Conservation (phyloP, 2,888 invertebrate species). For the Arrhopalites spinosus region DNA sequence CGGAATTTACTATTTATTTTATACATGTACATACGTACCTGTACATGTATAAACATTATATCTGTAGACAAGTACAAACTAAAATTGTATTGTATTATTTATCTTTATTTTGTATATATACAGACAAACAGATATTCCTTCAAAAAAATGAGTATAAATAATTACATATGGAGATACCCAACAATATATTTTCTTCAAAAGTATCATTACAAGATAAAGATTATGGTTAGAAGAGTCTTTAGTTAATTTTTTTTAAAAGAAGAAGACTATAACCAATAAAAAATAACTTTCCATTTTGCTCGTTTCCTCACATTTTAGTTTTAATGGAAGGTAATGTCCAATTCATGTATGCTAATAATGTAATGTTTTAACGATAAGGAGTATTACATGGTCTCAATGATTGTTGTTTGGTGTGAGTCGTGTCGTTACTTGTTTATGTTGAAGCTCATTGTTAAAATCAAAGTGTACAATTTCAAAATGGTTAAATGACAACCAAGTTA, state of each 20-base stretch:
- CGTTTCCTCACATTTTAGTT: neutral
- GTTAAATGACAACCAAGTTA: too few species aligned
- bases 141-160: too few species aligned
- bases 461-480: neutral
- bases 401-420: neutral
- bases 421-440: neutral
- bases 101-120: neutral
- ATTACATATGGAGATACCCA: too few species aligned
- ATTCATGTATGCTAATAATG: slow-evolving; percentile 2
- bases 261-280: neutral
- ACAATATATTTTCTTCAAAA: too few species aligned
- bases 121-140: too few species aligned
- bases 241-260: neutral
- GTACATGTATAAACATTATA: neutral
- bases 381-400: neutral
- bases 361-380: neutral
- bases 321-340: neutral
- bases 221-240: neutral
- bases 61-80: too few species aligned
- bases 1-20: too few species aligned
- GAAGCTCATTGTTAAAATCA: slow-evolving; percentile 6
- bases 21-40: neutral
- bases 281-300: slow-evolving; percentile 1
- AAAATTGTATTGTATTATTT: too few species aligned
- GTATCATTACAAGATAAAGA: slow-evolving; percentile 1